Evolutionary conservation across 2,888 invertebrate genomes (phyloP), one percentile per base, ranked within the genome.

Genomic region (Cheilosia vernalis): DNA sequence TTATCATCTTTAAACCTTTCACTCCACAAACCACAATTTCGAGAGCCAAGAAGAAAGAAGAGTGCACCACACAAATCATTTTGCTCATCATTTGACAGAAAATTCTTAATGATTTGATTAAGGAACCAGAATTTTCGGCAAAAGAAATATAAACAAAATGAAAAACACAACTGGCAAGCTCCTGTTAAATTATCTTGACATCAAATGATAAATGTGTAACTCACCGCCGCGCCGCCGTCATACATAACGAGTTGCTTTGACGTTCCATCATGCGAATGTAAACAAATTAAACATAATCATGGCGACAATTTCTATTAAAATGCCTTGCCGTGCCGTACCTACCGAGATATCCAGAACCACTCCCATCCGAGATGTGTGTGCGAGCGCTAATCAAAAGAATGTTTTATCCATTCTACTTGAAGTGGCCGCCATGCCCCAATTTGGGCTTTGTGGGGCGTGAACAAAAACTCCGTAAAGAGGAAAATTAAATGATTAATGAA

Each of bases 401-500:
- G 66, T 47, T 77, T 30, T 60, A 66, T 77, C 76, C 44, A 53
- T 66, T 56, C 19, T 49, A 49, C 61, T 82, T 66, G 24, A 42
- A 47, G 64, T 33, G 40, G 47, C 49, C 47, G 6, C 15, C 9
- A 3, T 10, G 37, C 40, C 40, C 15, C 44, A 51, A 15, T 17
- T 30, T 33, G 64, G 76, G 47, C 55, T 73, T 24, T n/a, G 33
- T 19, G 13, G 37, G 15, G 13, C 9, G 15, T 30, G 24, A n/a
- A 7, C 30, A 61, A 33, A 30, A 42, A 37, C 37, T 37, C 70
- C 60, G 33, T 66, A 72, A 72, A 77, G 70, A 82, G 66, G 82
- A 56, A 77, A 76, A 83, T 78, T 72, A 66, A 67, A 83, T 83
- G 82, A 83, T 83, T 78, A 78, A 83, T 83, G 82, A 72, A 67